A percentile compares a stretch with the other conserved stretches of the same genome.
Evolutionary conservation across 2,113 vertebrate species (phyloP).

Genomic region (Athene noctua): DNA sequence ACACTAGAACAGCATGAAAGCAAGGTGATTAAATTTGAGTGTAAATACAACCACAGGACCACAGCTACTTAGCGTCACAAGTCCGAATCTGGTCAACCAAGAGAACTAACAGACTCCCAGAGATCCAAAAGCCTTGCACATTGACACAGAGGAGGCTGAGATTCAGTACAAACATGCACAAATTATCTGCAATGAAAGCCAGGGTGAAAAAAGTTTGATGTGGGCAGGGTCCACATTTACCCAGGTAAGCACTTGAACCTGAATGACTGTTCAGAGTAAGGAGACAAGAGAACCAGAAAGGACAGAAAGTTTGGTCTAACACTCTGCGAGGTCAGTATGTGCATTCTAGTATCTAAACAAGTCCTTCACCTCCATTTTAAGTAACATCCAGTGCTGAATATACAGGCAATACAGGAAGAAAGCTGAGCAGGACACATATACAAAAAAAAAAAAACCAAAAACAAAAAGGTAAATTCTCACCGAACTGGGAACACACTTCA

Average conservation of each 20-base stretch:
- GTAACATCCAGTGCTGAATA: background rate
- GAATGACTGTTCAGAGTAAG: background rate
- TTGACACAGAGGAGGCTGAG: background rate
- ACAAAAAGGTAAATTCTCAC: background rate
- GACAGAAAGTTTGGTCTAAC: background rate
- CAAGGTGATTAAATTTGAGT: background rate
- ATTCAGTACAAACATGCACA: background rate
- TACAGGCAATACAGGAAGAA: background rate
- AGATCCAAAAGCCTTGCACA: background rate
- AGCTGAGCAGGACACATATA: background rate
- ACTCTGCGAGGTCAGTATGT: background rate
- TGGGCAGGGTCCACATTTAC: background rate
- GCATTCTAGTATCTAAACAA: background rate
- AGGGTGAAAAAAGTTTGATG: background rate
- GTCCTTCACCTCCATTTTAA: background rate
- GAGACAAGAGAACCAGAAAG: background rate
- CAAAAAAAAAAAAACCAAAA: too few relatives aligned
- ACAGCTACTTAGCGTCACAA: background rate
- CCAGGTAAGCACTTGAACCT: background rate
- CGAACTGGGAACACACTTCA: fast-evolving
- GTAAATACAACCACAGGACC: background rate
- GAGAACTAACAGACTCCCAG: background rate
- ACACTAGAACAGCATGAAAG: background rate
- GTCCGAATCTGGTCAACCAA: background rate
- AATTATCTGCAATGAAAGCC: background rate